Conservation (phyloP, 1,140 invertebrate genomes). For the Semibalanus balanoides region DNA sequence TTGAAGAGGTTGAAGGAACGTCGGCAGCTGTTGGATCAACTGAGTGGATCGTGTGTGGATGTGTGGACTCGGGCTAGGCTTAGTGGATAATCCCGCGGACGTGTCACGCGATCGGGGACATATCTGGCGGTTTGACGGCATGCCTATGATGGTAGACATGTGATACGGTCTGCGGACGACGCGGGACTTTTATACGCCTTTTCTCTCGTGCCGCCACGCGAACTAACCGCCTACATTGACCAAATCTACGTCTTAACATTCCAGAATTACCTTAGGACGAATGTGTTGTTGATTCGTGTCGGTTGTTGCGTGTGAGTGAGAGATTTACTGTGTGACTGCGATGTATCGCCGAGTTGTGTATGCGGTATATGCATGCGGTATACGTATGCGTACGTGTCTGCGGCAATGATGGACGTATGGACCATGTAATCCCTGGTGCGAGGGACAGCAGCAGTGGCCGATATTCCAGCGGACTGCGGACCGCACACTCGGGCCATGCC, state of each 20-base stretch:
- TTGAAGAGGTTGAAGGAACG: neutral
- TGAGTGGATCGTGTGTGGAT: neutral
- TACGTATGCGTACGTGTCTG: no score
- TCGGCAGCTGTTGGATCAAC: neutral
- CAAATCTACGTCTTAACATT: neutral
- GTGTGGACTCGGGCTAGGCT: neutral
- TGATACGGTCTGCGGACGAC: neutral
- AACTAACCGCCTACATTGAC: neutral
- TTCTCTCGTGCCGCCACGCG: neutral
- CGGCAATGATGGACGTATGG: no score
- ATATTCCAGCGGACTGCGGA: no score
- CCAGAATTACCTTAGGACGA: conserved; percentile 1
- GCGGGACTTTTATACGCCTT: neutral
- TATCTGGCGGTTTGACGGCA: neutral
- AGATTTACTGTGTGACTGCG: neutral
- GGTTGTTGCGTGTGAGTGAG: neutral
- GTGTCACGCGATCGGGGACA: no score
- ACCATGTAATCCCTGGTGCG: no score
- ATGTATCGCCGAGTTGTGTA: no score
- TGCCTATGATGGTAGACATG: neutral
- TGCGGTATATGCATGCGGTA: no score
- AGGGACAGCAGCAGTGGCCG: no score
- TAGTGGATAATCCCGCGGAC: neutral
- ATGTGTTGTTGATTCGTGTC: neutral
- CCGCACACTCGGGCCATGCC: no score